phyloP scores from a whole-genome alignment of 2,113 vertebrate genomes.

The Notarius lentiginosus region DNA sequence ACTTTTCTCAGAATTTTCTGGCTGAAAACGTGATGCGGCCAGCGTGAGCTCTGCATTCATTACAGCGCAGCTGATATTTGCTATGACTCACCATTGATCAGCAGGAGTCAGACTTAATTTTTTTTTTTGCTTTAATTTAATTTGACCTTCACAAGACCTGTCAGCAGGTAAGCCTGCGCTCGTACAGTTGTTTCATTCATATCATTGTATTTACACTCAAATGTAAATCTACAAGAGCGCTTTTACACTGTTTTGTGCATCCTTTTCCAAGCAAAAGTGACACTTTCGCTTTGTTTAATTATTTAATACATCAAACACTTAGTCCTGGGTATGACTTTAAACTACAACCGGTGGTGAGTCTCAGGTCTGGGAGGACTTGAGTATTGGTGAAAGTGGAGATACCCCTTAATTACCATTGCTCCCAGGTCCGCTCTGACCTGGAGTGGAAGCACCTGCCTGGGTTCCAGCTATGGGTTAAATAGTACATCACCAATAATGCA shows the following conservation, averaged over 20 bases:
- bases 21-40: conserved; percentile 30
- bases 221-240: not conserved
- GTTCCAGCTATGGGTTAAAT: too few relatives aligned
- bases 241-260: not conserved
- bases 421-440: too few relatives aligned
- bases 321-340: too few relatives aligned
- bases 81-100: conserved; percentile 36
- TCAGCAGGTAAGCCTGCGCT: not conserved
- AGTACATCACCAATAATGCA: too few relatives aligned
- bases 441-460: too few relatives aligned
- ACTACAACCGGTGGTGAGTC: too few relatives aligned
- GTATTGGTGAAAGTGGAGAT: too few relatives aligned
- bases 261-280: not conserved
- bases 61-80: conserved; percentile 42
- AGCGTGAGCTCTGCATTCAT: conserved; percentile 17
- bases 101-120: conserved; percentile 6
- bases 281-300: not conserved
- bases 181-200: not conserved
- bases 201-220: not conserved
- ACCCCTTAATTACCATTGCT: too few relatives aligned
- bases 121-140: conserved; percentile 19
- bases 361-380: too few relatives aligned
- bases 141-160: conserved; percentile 28
- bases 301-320: not conserved
- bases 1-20: conserved; percentile 22